These are phyloP conservation scores for Paguma larvata DNA, from an alignment of 2,797 vertebrate species.

Conservation along the genomic window DNA sequence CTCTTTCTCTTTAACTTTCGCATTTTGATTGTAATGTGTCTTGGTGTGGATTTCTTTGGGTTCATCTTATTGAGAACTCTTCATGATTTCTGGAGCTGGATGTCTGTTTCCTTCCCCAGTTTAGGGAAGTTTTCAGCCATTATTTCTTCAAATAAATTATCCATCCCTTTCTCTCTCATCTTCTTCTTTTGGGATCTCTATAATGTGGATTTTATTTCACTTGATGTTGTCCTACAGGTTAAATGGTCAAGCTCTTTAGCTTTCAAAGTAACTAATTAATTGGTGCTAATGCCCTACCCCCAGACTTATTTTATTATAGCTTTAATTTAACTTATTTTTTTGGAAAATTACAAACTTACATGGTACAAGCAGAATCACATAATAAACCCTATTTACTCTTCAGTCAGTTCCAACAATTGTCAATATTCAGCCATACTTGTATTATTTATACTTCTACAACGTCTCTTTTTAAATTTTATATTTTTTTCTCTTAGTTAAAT, in stretches of 20 bases:
- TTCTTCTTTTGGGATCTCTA: background rate
- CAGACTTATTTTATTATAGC: background rate
- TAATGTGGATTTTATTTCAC: background rate
- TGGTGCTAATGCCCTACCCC: background rate
- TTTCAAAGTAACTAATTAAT: background rate
- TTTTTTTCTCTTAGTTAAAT: conserved; percentile 9
- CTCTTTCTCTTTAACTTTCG: background rate
- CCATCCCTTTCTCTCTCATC: background rate
- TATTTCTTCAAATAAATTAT: background rate
- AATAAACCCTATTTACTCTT: conserved; percentile 1
- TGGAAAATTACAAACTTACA: background rate
- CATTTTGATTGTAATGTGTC: background rate
- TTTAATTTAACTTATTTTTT: conserved; percentile 24
- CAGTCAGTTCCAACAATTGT: background rate
- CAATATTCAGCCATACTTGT: background rate
- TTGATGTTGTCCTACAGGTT: background rate
- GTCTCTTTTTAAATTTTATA: background rate
- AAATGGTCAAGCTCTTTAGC: background rate
- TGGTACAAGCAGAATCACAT: background rate
- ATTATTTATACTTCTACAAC: background rate
- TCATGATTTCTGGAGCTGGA: background rate
- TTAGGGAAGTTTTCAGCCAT: background rate
- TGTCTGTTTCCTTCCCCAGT: background rate
- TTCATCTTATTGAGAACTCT: background rate
- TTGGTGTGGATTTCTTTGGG: background rate